Evolutionary conservation across 1,140 invertebrate genomes (phyloP).

Genomic region (Tetraneura akinire): DNA sequence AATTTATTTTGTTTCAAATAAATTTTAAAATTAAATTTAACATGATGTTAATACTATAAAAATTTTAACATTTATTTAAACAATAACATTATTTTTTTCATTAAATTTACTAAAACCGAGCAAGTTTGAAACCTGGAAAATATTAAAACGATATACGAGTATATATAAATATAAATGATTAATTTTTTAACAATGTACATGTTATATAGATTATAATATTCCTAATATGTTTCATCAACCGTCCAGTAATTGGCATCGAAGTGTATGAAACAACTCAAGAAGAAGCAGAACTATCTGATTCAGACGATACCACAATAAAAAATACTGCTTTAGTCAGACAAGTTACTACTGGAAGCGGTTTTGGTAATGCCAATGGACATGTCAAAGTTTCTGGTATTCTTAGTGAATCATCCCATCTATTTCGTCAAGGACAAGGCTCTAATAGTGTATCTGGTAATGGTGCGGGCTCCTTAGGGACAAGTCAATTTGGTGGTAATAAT

Average conservation of each 20-base stretch:
- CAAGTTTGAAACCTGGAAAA: too few species aligned
- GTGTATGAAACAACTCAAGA: background rate
- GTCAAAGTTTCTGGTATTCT: background rate
- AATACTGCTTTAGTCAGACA: background rate
- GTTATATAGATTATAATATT: background rate
- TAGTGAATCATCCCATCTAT: conserved; percentile 14
- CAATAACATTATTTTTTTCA: too few species aligned
- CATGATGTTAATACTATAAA: too few species aligned
- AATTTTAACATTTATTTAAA: too few species aligned
- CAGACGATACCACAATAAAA: background rate
- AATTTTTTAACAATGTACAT: too few species aligned
- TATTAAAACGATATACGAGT: too few species aligned
- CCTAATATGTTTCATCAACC: conserved; percentile 10
- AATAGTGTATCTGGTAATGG: conserved; percentile 9
- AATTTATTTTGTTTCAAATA: background rate
- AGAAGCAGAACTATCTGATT: background rate
- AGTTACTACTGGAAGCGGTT: background rate
- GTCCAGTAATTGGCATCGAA: background rate
- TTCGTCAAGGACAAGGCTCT: conserved; percentile 18
- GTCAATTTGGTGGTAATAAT: background rate
- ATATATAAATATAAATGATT: too few species aligned
- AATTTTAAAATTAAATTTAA: background rate
- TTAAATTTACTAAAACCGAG: too few species aligned
- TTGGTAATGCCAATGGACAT: background rate
- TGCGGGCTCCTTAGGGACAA: background rate